Evolutionary conservation across 2,113 vertebrate species (phyloP).

Genomic region (Sapayoa aenigma): DNA sequence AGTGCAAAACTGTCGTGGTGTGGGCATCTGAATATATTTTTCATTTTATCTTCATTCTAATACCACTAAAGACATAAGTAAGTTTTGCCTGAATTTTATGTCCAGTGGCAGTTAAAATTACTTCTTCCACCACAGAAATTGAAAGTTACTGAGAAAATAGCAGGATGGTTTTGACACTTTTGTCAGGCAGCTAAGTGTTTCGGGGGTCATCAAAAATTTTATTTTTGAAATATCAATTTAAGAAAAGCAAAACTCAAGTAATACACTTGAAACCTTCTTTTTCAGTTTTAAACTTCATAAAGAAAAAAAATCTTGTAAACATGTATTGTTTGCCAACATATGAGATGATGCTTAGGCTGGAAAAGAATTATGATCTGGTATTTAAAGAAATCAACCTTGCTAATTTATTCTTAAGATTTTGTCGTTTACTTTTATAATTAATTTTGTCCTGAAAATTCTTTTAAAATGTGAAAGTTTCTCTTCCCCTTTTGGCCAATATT

Average conservation of each 20-base stretch:
- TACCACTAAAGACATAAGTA: neutral
- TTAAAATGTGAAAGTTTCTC: neutral
- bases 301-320: neutral
- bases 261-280: neutral
- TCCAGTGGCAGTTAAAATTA: neutral
- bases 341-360: neutral
- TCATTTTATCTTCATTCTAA: neutral
- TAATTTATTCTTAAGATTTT: neutral
- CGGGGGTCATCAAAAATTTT: accelerated
- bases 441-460: neutral
- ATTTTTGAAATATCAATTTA: neutral
- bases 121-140: neutral
- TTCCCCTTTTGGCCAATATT: neutral
- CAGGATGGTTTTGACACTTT: neutral
- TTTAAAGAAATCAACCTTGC: neutral
- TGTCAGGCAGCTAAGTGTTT: neutral
- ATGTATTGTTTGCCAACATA: accelerated
- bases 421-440: neutral
- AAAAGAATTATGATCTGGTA: neutral
- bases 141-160: neutral
- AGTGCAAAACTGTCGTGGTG: neutral
- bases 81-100: neutral
- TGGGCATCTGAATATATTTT: neutral
- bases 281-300: neutral
- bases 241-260: neutral